These are phyloP conservation scores for Esox masquinongy DNA, from an alignment of 2,797 vertebrate species.

Conservation along the genomic window DNA sequence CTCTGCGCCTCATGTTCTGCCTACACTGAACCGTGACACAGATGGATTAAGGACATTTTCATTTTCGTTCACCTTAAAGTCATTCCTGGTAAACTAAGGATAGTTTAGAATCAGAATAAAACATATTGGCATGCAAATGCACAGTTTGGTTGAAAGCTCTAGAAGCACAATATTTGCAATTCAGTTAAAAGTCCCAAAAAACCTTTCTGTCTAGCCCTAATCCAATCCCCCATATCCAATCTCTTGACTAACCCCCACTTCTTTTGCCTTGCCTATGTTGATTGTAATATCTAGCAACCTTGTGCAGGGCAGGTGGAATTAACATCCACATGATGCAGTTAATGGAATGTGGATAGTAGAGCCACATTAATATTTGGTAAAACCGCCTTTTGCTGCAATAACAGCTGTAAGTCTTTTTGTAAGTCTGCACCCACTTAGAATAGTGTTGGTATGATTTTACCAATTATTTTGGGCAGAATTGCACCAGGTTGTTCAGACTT, in stretches of 20 bases:
- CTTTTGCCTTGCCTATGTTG: not conserved
- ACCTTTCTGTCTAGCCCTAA: not conserved
- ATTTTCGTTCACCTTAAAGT: not conserved
- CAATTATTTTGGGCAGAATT: too few relatives aligned
- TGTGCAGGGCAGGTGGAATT: not conserved
- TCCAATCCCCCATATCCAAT: not conserved
- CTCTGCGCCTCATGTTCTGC: too few relatives aligned
- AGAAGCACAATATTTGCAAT: not conserved
- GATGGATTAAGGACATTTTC: not conserved
- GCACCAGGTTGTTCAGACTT: too few relatives aligned
- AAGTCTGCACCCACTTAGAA: too few relatives aligned
- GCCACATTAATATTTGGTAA: too few relatives aligned
- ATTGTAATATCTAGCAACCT: not conserved
- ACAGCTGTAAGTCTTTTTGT: too few relatives aligned
- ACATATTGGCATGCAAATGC: conserved; percentile 8
- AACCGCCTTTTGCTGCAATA: too few relatives aligned
- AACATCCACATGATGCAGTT: conserved; percentile 1
- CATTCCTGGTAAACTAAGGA: not conserved
- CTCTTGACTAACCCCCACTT: not conserved
- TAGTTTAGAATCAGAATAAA: not conserved
- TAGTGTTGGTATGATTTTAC: too few relatives aligned
- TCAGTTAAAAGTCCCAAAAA: not conserved
- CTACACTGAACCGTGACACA: not conserved
- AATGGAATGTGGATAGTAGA: not conserved
- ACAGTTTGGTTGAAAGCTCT: not conserved